Evolutionary conservation across 2,888 invertebrate genomes (phyloP), one percentile per base, ranked within the genome.

Genomic region (Agrypnus murinus): DNA sequence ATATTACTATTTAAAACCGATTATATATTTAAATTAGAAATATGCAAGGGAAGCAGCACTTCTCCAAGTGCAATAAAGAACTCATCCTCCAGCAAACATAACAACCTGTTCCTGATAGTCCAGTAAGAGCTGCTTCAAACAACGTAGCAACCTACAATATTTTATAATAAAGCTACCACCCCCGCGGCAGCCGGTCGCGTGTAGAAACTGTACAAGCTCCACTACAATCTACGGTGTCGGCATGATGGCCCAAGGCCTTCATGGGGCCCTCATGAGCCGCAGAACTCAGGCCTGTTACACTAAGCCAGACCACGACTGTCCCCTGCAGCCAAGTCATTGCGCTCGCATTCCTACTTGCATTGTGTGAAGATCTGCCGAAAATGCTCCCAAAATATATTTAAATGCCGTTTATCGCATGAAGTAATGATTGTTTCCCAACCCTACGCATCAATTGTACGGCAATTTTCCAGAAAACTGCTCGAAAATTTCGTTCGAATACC

Each of bases 181-280:
- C 84, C 84, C 84, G 84, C 84, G 84, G 84, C 84, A 80, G 79
- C 80, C 79, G 82, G 84, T 84, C 84, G 84, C 84, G 84, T 84
- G 84, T 82, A 80, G 77, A 77, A 75, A 64, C 76, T 73, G 77
- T 74, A 74, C 78, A 73, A 78, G 71, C 78, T 80, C 76, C 78
- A 77, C 77, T 76, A 78, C 80, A 78, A 80, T 80, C 77, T 79
- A 77, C 76, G 62, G 57, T 65, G 78, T 79, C 79, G 79, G 81
- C 83, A 83, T 81, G 83, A 82, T 80, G 79, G 81, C 83, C 82
- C 75, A 73, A 64, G 83, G 82, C 79, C 76, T 65, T 80, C 79
- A 75, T 78, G 80, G 70, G 82, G 81, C 80, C 77, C 72, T 80
- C 79, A 77, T 78, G 79, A 80, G 75, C 74, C 77, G 74, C 73